Evolutionary conservation across 2,797 vertebrate genomes (phyloP), one percentile per base, ranked within the genome.

Genomic region (Carapus acus): DNA sequence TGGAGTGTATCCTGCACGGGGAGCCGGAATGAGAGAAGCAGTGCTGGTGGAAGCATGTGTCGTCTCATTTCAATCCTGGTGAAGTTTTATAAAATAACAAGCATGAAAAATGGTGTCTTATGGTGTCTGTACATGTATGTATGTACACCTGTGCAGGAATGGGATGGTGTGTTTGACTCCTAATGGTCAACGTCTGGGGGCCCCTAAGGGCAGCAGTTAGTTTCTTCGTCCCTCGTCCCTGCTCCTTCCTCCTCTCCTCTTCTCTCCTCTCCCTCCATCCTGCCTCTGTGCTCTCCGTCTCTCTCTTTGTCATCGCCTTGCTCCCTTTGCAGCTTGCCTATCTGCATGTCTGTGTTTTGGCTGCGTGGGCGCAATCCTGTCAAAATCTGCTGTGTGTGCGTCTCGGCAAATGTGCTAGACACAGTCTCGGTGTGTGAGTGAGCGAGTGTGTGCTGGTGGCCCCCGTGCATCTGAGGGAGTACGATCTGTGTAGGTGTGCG

Each of bases 261-360:
- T 27, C 20, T 43, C 36, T 54, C 39, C n/a, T 37, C 49, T 4
- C 48, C 40, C 42, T 41, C 44, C 37, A 7, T 45, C 8, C 42
- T 38, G 40, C 20, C 16, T 17, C 33, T 40, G 18, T 36, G 8
- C 43, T 18, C 46, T 34, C 27, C 24, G 11, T 24, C 44, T 53
- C 16, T 51, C 37, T 52, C 17, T n/a, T 22, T 43, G 31, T 19
- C 8, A 20, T 67, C 67, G 31, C 14, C 21, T 69, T 66, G 73
- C 50, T 63, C 27, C 59, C 50, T 79, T 73, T 81, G 79, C 77
- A 73, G 71, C 58, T 81, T 79, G 69, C 66, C 65, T 76, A 68
- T 83, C 77, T 79, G 72, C 71, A 70, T 77, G 78, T 80, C 83
- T 82, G 76, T 80, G 78, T 83, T 82, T 81, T 80, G 77, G 56